Conservation (phyloP, 2,888 invertebrate genomes). For the Deilephila porcellus region DNA sequence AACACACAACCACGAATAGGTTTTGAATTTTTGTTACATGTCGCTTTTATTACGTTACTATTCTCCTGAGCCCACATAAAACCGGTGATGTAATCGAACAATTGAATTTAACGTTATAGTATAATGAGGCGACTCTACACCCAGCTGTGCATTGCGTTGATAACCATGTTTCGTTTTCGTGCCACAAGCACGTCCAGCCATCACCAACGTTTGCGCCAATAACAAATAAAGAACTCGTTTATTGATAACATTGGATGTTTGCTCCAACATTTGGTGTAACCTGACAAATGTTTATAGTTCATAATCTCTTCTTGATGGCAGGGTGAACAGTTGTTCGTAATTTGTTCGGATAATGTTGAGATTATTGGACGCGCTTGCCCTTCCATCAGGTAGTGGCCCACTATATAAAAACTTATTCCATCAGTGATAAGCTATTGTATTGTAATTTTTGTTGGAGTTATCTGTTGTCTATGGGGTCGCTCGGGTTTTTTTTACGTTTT, state of each 20-base stretch:
- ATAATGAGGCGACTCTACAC: constrained; percentile 47
- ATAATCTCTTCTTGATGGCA: constrained; percentile 29
- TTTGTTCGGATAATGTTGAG: constrained; percentile 45
- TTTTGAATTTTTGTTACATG: constrained; percentile 22
- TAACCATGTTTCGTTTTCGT: constrained; percentile 75
- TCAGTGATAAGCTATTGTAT: constrained; percentile 36
- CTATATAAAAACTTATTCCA: constrained; percentile 32
- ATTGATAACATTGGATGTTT: constrained; percentile 46
- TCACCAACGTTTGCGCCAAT: constrained; percentile 51
- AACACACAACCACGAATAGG: constrained; percentile 13
- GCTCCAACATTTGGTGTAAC: constrained; percentile 44
- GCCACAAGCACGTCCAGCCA: constrained; percentile 62
- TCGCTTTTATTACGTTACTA: constrained; percentile 7
- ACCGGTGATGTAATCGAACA: constrained; percentile 46
- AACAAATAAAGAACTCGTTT: constrained; percentile 42
- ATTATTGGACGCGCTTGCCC: constrained; percentile 49
- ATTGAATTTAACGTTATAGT: constrained; percentile 32
- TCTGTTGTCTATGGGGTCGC: constrained; percentile 34
- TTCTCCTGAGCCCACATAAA: constrained; percentile 19
- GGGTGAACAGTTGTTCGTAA: constrained; percentile 35
- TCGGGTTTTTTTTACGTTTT: constrained; percentile 19
- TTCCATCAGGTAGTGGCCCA: constrained; percentile 51
- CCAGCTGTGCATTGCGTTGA: constrained; percentile 73
- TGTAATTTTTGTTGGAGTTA: constrained; percentile 32
- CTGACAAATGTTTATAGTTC: constrained; percentile 32